Conservation (phyloP, 2,888 invertebrate genomes). For the Tetropium fuscum region DNA sequence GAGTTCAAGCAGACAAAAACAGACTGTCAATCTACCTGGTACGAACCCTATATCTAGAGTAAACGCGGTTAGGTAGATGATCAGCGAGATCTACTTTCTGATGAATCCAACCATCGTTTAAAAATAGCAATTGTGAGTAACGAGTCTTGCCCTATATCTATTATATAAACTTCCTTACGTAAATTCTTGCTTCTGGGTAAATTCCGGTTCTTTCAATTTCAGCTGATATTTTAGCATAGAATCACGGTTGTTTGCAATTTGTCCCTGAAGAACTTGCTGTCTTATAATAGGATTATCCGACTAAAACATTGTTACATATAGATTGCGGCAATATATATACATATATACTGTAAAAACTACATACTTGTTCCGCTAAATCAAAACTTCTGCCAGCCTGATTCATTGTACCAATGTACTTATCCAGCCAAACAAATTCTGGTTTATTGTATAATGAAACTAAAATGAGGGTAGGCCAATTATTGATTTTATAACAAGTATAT, state of each 20-base stretch:
- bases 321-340: neutral
- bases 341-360: conserved; percentile 28
- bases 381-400: conserved; percentile 55
- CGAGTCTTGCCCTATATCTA: no score
- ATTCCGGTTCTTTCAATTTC: conserved; percentile 81
- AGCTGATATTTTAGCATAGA: conserved; percentile 83
- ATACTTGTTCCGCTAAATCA: conserved; percentile 56
- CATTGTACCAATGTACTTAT: conserved; percentile 69
- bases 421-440: conserved; percentile 71
- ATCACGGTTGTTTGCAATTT: conserved; percentile 72
- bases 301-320: conserved; percentile 47
- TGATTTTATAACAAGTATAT: no score
- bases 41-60: no score
- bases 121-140: no score
- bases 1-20: no score
- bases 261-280: conserved; percentile 70
- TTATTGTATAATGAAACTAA: conserved; percentile 56
- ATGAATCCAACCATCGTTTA: no score
- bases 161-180: conserved; percentile 64
- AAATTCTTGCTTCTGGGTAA: conserved; percentile 75
- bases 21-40: no score
- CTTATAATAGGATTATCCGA: conserved; percentile 71
- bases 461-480: no score
- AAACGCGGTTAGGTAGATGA: no score
- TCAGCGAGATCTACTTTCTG: no score